phyloP scores from a whole-genome alignment of 1,140 invertebrate genomes.

The Rhyzopertha dominica region DNA sequence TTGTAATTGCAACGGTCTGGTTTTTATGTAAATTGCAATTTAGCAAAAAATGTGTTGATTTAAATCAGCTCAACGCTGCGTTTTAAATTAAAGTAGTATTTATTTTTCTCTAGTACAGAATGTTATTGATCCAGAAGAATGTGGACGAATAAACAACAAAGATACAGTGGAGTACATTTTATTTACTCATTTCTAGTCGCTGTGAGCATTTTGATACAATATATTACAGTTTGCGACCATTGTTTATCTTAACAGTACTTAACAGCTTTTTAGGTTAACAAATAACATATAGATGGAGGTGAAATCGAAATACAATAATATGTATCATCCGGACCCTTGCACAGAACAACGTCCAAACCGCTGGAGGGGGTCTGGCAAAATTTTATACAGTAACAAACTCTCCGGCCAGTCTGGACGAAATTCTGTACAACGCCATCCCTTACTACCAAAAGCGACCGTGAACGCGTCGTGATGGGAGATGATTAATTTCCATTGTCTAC shows the following conservation, averaged over 20 bases:
- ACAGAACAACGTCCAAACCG: constrained; percentile 18
- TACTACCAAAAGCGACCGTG: no score
- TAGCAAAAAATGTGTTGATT: no score
- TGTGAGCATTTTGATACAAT: constrained; percentile 47
- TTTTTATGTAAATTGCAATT: no score
- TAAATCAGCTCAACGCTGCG: no score
- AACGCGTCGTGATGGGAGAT: no score
- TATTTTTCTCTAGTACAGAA: no score
- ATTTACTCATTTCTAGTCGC: constrained; percentile 45
- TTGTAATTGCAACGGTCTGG: no score
- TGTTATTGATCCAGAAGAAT: no score
- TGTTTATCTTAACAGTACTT: constrained; percentile 46
- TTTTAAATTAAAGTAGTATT: no score
- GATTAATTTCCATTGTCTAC: no score
- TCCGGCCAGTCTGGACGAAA: no score
- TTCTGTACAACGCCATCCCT: no score
- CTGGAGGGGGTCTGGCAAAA: constrained; percentile 18
- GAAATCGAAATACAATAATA: constrained; percentile 42
- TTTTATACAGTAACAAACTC: constrained; percentile 32
- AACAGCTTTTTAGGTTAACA: constrained; percentile 48
- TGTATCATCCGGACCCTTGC: constrained; percentile 21
- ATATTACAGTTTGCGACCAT: constrained; percentile 44
- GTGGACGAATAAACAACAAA: constrained; percentile 17
- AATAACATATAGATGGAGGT: constrained; percentile 47
- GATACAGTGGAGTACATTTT: constrained; percentile 43